Evolutionary conservation across 2,888 invertebrate genomes (phyloP).

Genomic region (Heliothis peltigera): DNA sequence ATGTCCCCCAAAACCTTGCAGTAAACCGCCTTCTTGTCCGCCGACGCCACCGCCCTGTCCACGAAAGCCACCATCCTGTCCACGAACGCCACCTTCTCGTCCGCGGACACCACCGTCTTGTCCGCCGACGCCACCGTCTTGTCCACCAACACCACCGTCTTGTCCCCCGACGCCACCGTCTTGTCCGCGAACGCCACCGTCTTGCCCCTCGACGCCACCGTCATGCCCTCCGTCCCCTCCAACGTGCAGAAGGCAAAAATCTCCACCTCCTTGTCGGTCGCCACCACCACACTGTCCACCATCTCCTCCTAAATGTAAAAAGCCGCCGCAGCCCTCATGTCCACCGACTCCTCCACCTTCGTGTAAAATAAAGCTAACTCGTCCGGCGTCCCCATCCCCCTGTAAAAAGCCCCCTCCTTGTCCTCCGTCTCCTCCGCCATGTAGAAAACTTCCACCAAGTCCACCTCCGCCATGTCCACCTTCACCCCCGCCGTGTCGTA

Average conservation of each 20-base stretch:
- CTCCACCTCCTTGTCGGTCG: too few relatives aligned
- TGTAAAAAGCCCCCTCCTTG: conserved; percentile 1
- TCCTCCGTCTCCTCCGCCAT: background rate
- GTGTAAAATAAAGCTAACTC: background rate
- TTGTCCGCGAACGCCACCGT: too few relatives aligned
- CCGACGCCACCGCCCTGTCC: background rate
- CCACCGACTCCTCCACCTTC: conserved; percentile 1
- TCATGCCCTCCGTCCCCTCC: too few relatives aligned
- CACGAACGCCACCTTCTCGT: background rate
- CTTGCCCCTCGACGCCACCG: too few relatives aligned
- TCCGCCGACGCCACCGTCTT: too few relatives aligned
- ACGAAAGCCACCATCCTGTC: background rate
- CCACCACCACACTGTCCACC: too few relatives aligned
- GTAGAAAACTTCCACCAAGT: background rate
- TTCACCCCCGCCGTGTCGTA: background rate
- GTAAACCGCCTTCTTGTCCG: background rate
- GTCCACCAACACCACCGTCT: too few relatives aligned
- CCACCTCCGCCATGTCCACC: conserved; percentile 1
- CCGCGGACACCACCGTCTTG: too few relatives aligned
- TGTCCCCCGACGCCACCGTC: too few relatives aligned
- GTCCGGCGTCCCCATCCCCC: background rate
- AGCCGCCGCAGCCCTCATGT: background rate
- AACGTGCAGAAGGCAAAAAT: too few relatives aligned
- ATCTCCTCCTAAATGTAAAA: too few relatives aligned
- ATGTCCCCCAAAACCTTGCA: conserved; percentile 1